phyloP scores from a whole-genome alignment of 2,888 invertebrate genomes.

The Zygothrica quintamaculata region DNA sequence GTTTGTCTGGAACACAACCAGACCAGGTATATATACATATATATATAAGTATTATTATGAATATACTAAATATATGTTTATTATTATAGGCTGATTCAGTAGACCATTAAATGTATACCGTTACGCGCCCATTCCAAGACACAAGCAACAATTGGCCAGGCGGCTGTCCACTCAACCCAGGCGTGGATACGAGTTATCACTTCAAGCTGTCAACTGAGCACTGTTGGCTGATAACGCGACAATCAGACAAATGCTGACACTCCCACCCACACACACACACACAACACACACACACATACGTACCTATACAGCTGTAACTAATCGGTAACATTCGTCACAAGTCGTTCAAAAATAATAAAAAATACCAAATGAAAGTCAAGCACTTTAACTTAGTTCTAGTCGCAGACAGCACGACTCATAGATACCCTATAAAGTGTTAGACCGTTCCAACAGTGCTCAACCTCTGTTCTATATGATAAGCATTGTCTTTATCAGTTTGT shows the following conservation, averaged over 20 bases:
- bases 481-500: too few relatives aligned
- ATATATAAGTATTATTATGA: too few relatives aligned
- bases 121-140: not conserved
- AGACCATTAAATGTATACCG: not conserved
- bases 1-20: too few relatives aligned
- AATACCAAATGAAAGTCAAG: conserved; percentile 48
- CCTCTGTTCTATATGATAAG: too few relatives aligned
- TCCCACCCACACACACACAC: conserved; percentile 1
- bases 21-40: too few relatives aligned
- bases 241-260: conserved; percentile 1
- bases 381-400: conserved; percentile 41
- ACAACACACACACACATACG: conserved; percentile 3
- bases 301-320: not conserved
- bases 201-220: too few relatives aligned
- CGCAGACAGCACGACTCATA: conserved; percentile 24
- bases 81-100: not conserved
- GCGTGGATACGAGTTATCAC: conserved; percentile 48
- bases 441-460: too few relatives aligned
- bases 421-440: too few relatives aligned
- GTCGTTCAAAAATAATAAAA: conserved; percentile 9
- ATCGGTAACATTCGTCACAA: conserved; percentile 40
- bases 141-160: conserved; percentile 4
- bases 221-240: conserved; percentile 36
- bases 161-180: conserved; percentile 36
- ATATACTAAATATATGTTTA: too few relatives aligned